A percentile compares a stretch with the other conserved stretches of the same genome.
Conservation (phyloP, 2,797 vertebrate species). For the Linurgus olivaceus region DNA sequence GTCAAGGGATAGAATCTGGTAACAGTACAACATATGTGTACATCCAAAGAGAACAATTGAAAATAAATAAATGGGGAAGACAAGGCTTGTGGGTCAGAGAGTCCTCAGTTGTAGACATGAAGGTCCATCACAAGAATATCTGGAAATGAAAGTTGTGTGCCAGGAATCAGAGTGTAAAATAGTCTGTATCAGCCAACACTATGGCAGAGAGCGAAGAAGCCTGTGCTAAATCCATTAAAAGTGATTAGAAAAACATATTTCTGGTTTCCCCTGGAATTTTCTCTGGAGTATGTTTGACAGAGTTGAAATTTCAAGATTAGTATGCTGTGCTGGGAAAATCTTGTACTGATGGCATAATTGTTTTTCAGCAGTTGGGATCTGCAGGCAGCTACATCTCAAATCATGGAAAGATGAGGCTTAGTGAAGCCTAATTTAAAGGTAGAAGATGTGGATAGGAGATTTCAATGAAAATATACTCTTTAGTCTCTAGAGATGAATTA, state of each 20-base stretch:
- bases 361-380: neutral
- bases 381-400: neutral
- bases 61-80: neutral
- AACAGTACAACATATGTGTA: fast-evolving
- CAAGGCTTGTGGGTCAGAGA: neutral
- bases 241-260: neutral
- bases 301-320: neutral
- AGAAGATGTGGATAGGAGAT: neutral
- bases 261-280: neutral
- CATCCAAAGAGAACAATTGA: neutral
- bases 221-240: neutral
- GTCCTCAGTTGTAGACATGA: neutral
- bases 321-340: neutral
- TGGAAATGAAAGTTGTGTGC: neutral
- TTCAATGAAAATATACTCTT: neutral
- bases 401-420: neutral
- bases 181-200: neutral
- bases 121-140: neutral
- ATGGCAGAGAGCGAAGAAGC: fast-evolving
- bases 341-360: neutral
- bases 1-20: neutral
- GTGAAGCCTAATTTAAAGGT: neutral
- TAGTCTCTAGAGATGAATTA: neutral
- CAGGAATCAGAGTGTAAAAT: neutral
- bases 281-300: neutral